Evolutionary conservation across 1,140 invertebrate species (phyloP).

Genomic region (Ostrea denselamellosa): DNA sequence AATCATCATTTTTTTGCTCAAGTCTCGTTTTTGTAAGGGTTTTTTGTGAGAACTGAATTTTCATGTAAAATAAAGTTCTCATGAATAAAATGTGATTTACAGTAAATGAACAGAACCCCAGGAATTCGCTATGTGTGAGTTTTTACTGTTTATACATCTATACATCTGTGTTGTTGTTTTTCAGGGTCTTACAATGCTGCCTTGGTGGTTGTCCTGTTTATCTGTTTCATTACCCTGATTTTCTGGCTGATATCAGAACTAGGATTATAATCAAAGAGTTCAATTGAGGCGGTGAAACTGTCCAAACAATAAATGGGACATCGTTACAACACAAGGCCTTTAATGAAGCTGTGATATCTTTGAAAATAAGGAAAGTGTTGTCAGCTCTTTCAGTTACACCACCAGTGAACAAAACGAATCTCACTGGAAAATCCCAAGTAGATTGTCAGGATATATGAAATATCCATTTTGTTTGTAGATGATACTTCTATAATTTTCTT

Average conservation of each 20-base stretch:
- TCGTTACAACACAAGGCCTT: neutral
- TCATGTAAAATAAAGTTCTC: no score
- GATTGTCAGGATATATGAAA: no score
- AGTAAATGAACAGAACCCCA: no score
- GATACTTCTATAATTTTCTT: no score
- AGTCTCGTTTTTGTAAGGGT: no score
- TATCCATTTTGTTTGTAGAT: no score
- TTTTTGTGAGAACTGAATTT: no score
- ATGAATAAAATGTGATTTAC: no score
- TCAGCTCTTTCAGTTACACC: neutral
- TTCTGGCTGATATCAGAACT: conserved; percentile 68
- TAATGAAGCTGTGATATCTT: neutral
- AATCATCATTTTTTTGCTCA: no score
- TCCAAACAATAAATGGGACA: neutral
- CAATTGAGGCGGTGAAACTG: neutral
- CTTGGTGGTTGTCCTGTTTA: conserved; percentile 57
- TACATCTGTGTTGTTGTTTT: conserved; percentile 40
- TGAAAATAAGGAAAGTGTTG: neutral
- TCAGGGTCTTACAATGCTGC: conserved; percentile 59
- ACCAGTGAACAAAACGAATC: neutral
- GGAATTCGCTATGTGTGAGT: no score
- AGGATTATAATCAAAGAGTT: conserved; percentile 62
- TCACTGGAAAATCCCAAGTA: neutral
- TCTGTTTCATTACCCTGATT: conserved; percentile 60
- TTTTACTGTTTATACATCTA: no score